These are phyloP conservation scores for Pygoscelis antarcticus DNA, from an alignment of 2,113 vertebrate species.

Conservation along the genomic window DNA sequence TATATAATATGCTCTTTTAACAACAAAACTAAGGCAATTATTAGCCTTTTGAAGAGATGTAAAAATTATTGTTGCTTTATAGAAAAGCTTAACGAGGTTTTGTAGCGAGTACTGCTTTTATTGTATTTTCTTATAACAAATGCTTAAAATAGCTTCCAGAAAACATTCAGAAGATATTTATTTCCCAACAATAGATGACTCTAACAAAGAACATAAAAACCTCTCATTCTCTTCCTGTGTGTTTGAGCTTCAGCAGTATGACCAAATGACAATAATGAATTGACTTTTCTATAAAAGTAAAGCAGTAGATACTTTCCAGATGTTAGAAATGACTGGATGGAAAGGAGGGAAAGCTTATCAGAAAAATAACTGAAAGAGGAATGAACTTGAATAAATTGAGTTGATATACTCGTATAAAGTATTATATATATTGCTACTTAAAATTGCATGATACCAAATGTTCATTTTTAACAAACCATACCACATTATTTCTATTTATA, in stretches of 20 bases:
- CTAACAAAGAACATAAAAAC: conserved; percentile 14
- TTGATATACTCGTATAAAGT: not conserved
- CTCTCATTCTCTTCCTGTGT: not conserved
- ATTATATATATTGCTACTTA: not conserved
- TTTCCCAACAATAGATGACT: conserved; percentile 8
- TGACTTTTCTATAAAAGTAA: not conserved
- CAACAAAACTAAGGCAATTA: not conserved
- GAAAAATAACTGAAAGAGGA: not conserved
- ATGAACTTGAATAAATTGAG: not conserved
- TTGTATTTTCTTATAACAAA: not conserved
- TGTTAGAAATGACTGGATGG: not conserved
- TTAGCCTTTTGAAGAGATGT: not conserved
- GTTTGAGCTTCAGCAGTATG: not conserved
- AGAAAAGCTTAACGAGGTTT: not conserved
- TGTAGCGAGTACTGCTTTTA: not conserved
- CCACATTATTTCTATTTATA: not conserved
- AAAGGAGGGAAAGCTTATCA: not conserved
- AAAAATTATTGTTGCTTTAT: not conserved
- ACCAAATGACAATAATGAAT: conserved; percentile 17
- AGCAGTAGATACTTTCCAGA: not conserved
- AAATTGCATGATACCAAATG: not conserved
- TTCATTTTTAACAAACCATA: not conserved
- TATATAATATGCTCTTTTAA: not conserved
- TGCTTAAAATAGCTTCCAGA: conserved; percentile 20
- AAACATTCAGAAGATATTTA: conserved; percentile 29